A percentile compares a stretch with the other conserved stretches of the same genome.
These are phyloP conservation scores for Diplogasteroides magnus DNA, from an alignment of 1,140 invertebrate species.

Conservation along the genomic window DNA sequence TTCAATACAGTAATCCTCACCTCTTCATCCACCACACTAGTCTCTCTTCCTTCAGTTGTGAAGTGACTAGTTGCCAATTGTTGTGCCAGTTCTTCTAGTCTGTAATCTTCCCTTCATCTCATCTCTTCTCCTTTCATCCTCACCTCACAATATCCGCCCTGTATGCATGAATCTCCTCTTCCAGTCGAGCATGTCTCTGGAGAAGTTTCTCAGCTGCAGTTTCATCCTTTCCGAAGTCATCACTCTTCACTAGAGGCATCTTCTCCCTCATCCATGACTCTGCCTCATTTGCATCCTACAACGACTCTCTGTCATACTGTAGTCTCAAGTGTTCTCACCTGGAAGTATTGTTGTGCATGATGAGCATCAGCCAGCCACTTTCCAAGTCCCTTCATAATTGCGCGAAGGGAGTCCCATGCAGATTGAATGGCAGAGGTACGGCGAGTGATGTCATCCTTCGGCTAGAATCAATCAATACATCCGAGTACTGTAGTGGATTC, in stretches of 20 bases:
- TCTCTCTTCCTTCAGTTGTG: background rate
- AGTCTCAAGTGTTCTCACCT: constrained; percentile 19
- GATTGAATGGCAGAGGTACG: constrained; percentile 69
- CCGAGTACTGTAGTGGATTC: background rate
- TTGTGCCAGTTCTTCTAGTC: background rate
- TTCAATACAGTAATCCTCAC: background rate
- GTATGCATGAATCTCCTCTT: constrained; percentile 85
- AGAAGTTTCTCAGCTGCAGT: constrained; percentile 68
- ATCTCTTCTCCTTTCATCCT: background rate
- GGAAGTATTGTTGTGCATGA: constrained; percentile 65
- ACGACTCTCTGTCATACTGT: background rate
- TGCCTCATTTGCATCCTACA: constrained; percentile 85
- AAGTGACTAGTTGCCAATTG: background rate
- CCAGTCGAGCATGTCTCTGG: constrained; percentile 72
- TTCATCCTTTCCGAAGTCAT: constrained; percentile 82
- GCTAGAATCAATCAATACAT: constrained; percentile 44
- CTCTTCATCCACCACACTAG: background rate
- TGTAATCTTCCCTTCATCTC: background rate
- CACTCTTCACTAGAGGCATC: constrained; percentile 75
- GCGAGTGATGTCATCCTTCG: constrained; percentile 63
- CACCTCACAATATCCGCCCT: constrained; percentile 58
- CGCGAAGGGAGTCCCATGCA: constrained; percentile 77
- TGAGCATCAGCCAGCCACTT: constrained; percentile 85
- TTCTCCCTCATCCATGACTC: constrained; percentile 95
- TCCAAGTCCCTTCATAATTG: constrained; percentile 73